Evolutionary conservation across 2,113 vertebrate genomes (phyloP).

Genomic region (Proteles cristata): DNA sequence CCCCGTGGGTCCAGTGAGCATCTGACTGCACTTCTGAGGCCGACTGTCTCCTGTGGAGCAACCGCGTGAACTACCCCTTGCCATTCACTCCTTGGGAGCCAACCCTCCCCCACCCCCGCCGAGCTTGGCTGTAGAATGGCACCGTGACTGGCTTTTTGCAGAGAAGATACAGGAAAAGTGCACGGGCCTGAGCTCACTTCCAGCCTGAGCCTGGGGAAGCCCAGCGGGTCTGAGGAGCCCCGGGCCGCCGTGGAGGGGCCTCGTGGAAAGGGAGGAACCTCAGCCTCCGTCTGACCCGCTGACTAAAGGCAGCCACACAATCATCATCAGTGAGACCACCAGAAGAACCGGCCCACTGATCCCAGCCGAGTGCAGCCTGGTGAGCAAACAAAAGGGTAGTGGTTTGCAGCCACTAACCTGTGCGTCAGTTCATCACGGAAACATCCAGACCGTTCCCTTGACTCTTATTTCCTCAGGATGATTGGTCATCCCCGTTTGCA

Average conservation of each 20-base stretch:
- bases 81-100: neutral
- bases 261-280: neutral
- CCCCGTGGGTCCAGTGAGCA: neutral
- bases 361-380: neutral
- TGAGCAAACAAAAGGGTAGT: neutral
- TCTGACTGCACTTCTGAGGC: neutral
- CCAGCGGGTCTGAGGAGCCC: neutral
- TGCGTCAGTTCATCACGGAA: neutral
- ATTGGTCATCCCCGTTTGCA: neutral
- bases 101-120: neutral
- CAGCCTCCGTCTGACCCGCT: neutral
- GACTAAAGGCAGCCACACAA: neutral
- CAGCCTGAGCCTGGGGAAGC: neutral
- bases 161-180: neutral
- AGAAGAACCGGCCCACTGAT: neutral
- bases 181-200: neutral
- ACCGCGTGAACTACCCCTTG: neutral
- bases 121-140: neutral
- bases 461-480: neutral
- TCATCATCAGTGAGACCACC: neutral
- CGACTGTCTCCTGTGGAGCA: neutral
- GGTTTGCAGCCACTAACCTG: neutral
- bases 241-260: neutral
- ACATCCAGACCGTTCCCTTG: neutral
- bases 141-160: neutral